A percentile compares a stretch with the other conserved stretches of the same genome.
phyloP scores from a whole-genome alignment of 2,797 vertebrate genomes.

The Periparus ater region DNA sequence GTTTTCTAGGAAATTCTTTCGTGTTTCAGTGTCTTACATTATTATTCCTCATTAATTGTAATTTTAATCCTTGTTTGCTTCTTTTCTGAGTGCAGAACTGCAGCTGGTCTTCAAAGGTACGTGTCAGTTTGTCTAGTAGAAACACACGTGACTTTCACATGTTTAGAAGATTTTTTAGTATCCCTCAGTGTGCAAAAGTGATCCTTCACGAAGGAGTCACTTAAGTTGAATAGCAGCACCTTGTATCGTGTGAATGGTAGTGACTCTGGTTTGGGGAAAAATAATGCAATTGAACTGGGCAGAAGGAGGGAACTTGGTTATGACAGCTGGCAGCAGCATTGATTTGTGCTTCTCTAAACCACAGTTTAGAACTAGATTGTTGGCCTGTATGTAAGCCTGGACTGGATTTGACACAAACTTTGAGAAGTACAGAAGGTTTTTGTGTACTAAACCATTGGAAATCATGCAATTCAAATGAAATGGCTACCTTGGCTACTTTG shows the following conservation, averaged over 20 bases:
- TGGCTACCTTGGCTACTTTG: not conserved
- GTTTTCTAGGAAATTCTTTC: not conserved
- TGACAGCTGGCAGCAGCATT: not conserved
- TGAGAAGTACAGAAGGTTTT: not conserved
- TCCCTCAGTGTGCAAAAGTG: not conserved
- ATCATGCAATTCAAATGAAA: not conserved
- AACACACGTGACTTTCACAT: not conserved
- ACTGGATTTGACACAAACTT: not conserved
- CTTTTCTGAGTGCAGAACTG: conserved; percentile 6
- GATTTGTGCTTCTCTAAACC: conserved; percentile 30
- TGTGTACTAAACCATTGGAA: not conserved
- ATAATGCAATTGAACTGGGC: not conserved
- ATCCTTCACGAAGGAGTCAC: not conserved
- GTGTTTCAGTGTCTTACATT: not conserved
- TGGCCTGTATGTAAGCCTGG: conserved; percentile 24
- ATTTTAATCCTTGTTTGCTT: conserved; percentile 10
- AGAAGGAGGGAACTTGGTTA: conserved; percentile 28
- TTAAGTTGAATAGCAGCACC: not conserved
- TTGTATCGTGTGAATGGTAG: not conserved
- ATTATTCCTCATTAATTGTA: not conserved
- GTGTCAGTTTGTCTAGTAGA: not conserved
- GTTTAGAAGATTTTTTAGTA: not conserved
- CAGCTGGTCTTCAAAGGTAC: not conserved
- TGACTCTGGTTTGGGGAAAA: not conserved
- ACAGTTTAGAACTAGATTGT: conserved; percentile 1